Conservation (phyloP, 1,140 invertebrate genomes). For the Temnothorax longispinosus region DNA sequence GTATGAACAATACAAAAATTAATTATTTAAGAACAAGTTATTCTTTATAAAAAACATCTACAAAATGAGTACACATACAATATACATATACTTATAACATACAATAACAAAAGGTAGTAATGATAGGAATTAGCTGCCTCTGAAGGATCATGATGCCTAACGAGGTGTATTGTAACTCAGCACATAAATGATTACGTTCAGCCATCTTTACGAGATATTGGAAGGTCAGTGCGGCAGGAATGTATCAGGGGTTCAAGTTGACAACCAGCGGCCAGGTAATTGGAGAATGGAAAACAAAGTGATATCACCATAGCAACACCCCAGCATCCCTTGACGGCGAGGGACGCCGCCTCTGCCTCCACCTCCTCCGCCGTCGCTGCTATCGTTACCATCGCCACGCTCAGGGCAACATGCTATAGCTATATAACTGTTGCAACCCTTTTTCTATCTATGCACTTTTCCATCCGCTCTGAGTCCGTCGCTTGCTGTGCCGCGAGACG, state of each 20-base stretch:
- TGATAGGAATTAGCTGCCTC: background rate
- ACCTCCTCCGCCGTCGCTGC: background rate
- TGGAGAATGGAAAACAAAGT: conserved; percentile 82
- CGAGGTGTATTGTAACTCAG: background rate
- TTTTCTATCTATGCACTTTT: conserved; percentile 58
- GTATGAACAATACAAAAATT: no score
- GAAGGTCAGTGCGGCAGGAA: conserved; percentile 31
- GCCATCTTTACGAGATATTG: background rate
- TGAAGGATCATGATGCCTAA: background rate
- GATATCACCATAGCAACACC: conserved; percentile 79
- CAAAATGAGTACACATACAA: no score
- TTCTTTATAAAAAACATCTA: background rate
- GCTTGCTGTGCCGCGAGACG: conserved; percentile 6
- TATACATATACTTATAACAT: background rate
- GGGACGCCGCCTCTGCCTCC: background rate
- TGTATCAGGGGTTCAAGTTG: conserved; percentile 71
- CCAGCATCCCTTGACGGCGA: conserved; percentile 69
- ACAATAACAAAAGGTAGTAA: background rate
- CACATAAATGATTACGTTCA: background rate
- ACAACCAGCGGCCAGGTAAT: conserved; percentile 79
- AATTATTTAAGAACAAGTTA: background rate
- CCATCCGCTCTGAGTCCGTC: background rate
- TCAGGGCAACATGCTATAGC: conserved; percentile 35
- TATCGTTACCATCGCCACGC: background rate
- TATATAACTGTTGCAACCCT: conserved; percentile 44